Base-by-base conservation (phyloP, 2,888 invertebrate genomes). In the Tachina fera region DNA sequence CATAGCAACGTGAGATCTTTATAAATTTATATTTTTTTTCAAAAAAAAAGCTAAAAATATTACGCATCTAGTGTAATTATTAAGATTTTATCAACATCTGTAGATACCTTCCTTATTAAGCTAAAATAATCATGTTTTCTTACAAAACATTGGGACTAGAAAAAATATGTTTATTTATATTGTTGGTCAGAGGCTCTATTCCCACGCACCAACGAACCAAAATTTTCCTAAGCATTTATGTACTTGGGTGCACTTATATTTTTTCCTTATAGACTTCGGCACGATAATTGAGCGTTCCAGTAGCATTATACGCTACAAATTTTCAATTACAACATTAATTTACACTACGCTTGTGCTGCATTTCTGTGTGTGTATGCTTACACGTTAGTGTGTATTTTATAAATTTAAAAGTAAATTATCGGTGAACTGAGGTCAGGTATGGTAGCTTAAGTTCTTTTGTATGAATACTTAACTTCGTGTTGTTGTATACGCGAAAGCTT, bases 401-500 rank as follows among this genome's bases (percentile, higher is more conserved):
- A 41, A 49, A 71, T 19, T 14, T 58, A 47, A 3, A 22, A 47
- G 47, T 67, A 58, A 13, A 56, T 65, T 72, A 49, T 71, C 58
- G 9, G 13, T 16, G 58, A 51, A 80, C 16, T 43, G 60, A 41
- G 67, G 74, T 60, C 65, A 63, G 67, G 49, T 74, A 70, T 53
- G 43, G 53, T 22, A 58, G 49, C 58, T 47, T 31, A 60, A 49
- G 51, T 19, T 43, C 19, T 47, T 19, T 60, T 16, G 13, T 72
- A 60, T 71, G 58, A 74, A 45, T 83, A 67, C n/a, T 45, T 49
- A 43, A 41, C 43, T 19, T 56, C 43, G 14, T 43, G 19, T 9
- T 67, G 45, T 14, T 60, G 56, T 68, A 39, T 68, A 47, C 56
- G 56, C 74, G 19, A 58, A 83, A 74, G 14, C 61, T 53, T 84